Conservation (phyloP, 1,140 invertebrate species). For the Bombus fervidus region DNA sequence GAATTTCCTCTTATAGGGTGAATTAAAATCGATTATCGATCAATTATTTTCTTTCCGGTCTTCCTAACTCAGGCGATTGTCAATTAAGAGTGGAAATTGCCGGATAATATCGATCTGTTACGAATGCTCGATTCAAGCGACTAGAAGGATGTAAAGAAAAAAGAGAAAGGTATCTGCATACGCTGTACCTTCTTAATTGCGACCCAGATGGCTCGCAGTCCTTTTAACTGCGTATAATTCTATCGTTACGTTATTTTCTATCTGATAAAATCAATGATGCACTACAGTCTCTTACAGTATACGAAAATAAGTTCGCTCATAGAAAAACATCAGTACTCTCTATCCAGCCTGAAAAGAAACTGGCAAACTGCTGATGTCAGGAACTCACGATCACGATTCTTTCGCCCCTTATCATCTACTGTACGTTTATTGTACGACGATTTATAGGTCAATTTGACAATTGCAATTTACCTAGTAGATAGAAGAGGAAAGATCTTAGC, state of each 20-base stretch:
- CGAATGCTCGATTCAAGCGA: neutral
- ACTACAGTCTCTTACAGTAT: neutral
- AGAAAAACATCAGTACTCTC: constrained; percentile 50
- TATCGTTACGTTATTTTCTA: neutral
- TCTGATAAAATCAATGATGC: neutral
- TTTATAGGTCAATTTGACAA: neutral
- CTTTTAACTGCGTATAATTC: neutral
- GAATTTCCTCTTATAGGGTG: neutral
- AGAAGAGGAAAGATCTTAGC: neutral
- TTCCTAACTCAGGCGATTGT: neutral
- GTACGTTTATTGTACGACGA: no score
- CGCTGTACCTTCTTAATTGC: no score
- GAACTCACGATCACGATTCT: neutral
- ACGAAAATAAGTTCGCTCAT: neutral
- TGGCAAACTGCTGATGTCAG: neutral
- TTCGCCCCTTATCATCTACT: neutral
- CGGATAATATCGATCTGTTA: neutral
- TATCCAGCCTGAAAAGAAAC: neutral
- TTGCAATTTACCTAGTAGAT: neutral
- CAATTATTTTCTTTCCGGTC: no score
- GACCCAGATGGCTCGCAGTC: neutral
- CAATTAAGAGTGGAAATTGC: neutral
- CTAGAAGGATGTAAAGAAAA: neutral
- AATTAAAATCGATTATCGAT: neutral
- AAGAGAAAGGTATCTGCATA: neutral